phyloP scores from a whole-genome alignment of 1,140 invertebrate species.

The Vanessa atalanta region DNA sequence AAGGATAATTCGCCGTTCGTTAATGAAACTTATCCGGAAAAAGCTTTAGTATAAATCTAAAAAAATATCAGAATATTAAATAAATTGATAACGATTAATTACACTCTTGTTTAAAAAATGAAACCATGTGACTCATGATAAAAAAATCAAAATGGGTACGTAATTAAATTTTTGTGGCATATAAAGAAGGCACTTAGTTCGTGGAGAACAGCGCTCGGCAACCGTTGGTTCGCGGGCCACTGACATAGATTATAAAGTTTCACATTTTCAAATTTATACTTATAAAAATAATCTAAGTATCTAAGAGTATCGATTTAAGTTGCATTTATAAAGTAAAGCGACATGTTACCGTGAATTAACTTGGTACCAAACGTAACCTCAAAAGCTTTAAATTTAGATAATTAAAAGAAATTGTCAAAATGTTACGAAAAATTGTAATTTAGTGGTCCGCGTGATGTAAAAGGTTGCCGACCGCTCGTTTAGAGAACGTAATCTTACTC shows the following conservation, averaged over 20 bases:
- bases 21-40: background rate
- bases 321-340: no score
- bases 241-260: background rate
- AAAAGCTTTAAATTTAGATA: no score
- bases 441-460: background rate
- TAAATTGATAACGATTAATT: background rate
- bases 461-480: slow-evolving; percentile 8
- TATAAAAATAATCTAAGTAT: no score
- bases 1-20: background rate
- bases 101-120: background rate
- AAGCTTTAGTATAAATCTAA: background rate
- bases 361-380: no score
- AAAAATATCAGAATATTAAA: background rate
- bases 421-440: background rate
- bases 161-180: slow-evolving; percentile 1
- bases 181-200: slow-evolving; percentile 65
- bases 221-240: background rate
- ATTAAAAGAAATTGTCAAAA: background rate
- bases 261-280: no score
- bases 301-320: no score
- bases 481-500: slow-evolving; percentile 87
- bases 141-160: background rate
- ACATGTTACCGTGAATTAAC: no score
- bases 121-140: background rate
- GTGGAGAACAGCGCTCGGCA: slow-evolving; percentile 41